phyloP scores from a whole-genome alignment of 2,797 vertebrate genomes.

The Hybognathus amarus region DNA sequence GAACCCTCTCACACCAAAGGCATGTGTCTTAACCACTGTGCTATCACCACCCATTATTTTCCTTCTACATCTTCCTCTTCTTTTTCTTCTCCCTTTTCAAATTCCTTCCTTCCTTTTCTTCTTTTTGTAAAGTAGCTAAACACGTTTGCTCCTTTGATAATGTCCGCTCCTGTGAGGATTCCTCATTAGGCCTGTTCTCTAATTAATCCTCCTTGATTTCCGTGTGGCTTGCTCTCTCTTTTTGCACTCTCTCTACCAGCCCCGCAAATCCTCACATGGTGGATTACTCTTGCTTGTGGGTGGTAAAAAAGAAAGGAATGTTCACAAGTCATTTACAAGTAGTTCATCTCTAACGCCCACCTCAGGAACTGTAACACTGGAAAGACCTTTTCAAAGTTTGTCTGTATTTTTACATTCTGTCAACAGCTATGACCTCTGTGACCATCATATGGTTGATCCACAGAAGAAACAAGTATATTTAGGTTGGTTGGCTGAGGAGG shows the following conservation, averaged over 20 bases:
- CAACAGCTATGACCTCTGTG: background rate
- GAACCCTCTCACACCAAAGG: no score
- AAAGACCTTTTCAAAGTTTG: conserved; percentile 6
- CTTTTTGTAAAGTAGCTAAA: conserved; percentile 43
- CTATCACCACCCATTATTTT: background rate
- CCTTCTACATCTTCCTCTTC: background rate
- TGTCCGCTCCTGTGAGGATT: conserved; percentile 69
- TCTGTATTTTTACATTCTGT: background rate
- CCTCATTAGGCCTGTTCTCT: conserved; percentile 78
- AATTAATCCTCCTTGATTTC: conserved; percentile 75
- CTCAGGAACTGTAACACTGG: conserved; percentile 18
- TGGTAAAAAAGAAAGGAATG: conserved; percentile 61
- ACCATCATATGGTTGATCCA: conserved; percentile 3
- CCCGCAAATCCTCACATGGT: conserved; percentile 71
- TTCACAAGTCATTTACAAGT: conserved; percentile 56
- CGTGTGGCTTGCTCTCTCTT: conserved; percentile 54
- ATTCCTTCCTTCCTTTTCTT: background rate
- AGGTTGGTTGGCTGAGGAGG: background rate
- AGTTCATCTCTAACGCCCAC: conserved; percentile 53
- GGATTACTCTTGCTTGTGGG: conserved; percentile 73
- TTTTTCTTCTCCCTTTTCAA: background rate
- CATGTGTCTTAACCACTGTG: no score
- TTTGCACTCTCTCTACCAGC: conserved; percentile 58
- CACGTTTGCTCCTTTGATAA: conserved; percentile 43
- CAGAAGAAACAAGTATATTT: conserved; percentile 25